These are phyloP conservation scores for Thecophora atra DNA, from an alignment of 2,888 invertebrate species.

Conservation along the genomic window DNA sequence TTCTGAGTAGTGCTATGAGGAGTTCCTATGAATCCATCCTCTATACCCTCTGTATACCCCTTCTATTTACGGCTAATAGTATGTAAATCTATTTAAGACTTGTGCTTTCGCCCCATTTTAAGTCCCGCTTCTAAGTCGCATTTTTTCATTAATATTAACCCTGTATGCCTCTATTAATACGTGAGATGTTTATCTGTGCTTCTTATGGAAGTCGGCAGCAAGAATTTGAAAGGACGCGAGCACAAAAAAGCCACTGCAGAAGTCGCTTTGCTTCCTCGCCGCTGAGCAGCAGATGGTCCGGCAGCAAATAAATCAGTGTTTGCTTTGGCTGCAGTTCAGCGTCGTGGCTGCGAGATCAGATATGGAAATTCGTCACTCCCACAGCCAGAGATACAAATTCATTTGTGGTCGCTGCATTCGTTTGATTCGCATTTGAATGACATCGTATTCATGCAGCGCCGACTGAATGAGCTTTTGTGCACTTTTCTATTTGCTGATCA, in stretches of 20 bases:
- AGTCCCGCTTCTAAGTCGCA: no score
- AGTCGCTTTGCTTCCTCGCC: background rate
- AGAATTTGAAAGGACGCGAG: background rate
- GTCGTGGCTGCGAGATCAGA: background rate
- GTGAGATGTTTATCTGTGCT: no score
- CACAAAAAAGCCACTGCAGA: background rate
- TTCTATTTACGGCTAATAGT: no score
- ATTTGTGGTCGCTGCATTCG: background rate
- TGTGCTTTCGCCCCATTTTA: no score
- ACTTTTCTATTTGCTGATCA: slow-evolving; percentile 31
- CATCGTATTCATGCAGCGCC: slow-evolving; percentile 19
- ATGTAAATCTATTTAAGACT: no score
- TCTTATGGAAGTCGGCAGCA: background rate
- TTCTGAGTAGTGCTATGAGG: no score
- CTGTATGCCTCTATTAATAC: no score
- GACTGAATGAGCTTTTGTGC: slow-evolving; percentile 22
- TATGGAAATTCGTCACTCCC: background rate
- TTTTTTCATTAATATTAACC: no score
- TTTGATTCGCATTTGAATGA: slow-evolving; percentile 30
- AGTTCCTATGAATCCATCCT: no score
- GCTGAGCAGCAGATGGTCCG: background rate
- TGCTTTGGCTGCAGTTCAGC: background rate
- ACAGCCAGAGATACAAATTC: background rate
- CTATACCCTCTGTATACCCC: no score
- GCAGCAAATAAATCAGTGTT: background rate